Percentiles rank a stretch among this genome's conserved stretches.
Conservation (phyloP, 2,113 vertebrate genomes). For the Neogobius melanostomus region DNA sequence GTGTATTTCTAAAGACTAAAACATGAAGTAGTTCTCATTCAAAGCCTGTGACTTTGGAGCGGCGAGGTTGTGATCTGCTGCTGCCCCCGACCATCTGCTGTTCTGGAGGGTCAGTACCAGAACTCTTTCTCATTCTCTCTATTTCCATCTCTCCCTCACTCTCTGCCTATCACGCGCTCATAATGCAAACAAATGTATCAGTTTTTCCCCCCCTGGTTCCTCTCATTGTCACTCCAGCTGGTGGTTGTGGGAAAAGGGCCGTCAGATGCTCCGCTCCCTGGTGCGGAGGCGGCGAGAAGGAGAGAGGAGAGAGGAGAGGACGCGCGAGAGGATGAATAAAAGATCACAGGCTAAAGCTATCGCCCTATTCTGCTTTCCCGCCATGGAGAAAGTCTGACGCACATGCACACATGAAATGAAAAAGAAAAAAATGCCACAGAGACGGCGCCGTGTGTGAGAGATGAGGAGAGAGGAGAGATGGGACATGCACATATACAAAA, state of each 20-base stretch:
- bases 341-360: slow-evolving; percentile 61
- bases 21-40: slow-evolving; percentile 30
- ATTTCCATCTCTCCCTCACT: not conserved
- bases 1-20: not conserved
- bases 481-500: slow-evolving; percentile 5
- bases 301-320: slow-evolving; percentile 48
- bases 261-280: slow-evolving; percentile 60
- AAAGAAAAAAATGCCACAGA: slow-evolving; percentile 9
- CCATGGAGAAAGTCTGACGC: slow-evolving; percentile 22
- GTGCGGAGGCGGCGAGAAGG: slow-evolving; percentile 57
- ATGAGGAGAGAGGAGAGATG: not conserved
- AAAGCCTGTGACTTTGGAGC: slow-evolving; percentile 31
- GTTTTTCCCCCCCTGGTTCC: slow-evolving; percentile 8
- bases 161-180: slow-evolving; percentile 2
- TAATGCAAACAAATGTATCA: slow-evolving; percentile 20
- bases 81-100: slow-evolving; percentile 68
- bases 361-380: slow-evolving; percentile 38
- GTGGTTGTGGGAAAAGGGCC: slow-evolving; percentile 50
- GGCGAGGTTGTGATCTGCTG: slow-evolving; percentile 45
- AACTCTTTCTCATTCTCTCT: not conserved
- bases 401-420: slow-evolving; percentile 45
- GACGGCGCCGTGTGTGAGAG: not conserved
- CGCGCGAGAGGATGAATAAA: slow-evolving; percentile 65
- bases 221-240: slow-evolving; percentile 67
- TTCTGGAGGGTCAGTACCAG: slow-evolving; percentile 23